A percentile compares a stretch with the other conserved stretches of the same genome.
phyloP scores from a whole-genome alignment of 2,888 invertebrate species.

The Aricia artaxerxes region DNA sequence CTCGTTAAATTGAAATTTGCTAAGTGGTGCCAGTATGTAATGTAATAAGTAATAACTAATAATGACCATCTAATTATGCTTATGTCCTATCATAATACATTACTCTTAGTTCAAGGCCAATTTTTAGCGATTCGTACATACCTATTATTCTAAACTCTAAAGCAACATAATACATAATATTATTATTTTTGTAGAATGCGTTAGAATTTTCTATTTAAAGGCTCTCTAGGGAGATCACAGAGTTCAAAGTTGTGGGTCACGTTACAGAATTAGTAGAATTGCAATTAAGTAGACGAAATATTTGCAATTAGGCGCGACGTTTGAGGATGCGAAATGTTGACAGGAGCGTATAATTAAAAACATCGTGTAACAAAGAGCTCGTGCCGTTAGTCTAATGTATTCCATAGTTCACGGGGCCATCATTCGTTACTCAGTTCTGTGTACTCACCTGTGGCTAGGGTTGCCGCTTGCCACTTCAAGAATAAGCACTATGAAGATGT shows the following conservation, averaged over 20 bases:
- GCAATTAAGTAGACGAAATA: neutral
- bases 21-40: neutral
- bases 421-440: slow-evolving; percentile 46
- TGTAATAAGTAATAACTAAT: neutral
- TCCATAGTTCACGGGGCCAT: slow-evolving; percentile 49
- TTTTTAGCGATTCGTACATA: neutral
- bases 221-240: neutral
- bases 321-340: neutral
- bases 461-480: neutral
- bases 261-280: neutral
- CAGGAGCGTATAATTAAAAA: slow-evolving; percentile 16
- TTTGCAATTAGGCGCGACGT: neutral
- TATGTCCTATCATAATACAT: no score
- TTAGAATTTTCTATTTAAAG: neutral
- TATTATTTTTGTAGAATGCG: no score
- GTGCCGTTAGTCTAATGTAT: slow-evolving; percentile 45
- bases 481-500: no score
- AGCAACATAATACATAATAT: no score
- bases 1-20: slow-evolving; percentile 1
- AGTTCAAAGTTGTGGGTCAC: neutral
- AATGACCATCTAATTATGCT: neutral
- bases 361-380: slow-evolving; percentile 35
- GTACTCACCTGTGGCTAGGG: slow-evolving; percentile 51
- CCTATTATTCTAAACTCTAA: no score
- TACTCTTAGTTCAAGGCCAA: neutral